phyloP scores from a whole-genome alignment of 2,113 vertebrate genomes.

The Neotoma lepida region DNA sequence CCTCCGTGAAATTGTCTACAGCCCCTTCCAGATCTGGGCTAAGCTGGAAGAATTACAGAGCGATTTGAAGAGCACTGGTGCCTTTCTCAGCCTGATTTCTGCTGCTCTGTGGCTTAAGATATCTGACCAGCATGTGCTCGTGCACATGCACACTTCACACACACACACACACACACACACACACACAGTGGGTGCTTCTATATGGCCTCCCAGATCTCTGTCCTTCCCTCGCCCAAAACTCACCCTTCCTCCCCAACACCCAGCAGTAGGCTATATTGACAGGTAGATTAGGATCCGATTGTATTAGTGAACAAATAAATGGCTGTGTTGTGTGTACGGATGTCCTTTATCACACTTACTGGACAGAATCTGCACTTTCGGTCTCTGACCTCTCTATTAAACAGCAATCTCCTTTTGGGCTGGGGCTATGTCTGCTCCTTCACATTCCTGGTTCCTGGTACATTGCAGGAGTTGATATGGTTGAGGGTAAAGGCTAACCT shows the following conservation, averaged over 20 bases:
- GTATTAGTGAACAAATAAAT: background rate
- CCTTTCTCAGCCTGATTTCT: background rate
- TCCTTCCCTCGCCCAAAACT: background rate
- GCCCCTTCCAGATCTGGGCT: background rate
- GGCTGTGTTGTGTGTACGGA: no score
- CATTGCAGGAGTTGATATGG: background rate
- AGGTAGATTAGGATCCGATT: background rate
- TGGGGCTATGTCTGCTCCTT: background rate
- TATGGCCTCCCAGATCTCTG: background rate
- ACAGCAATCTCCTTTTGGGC: background rate
- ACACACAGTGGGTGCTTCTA: no score
- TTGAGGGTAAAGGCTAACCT: background rate
- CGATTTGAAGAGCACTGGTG: accelerated
- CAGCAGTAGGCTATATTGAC: background rate
- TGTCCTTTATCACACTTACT: background rate
- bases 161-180: background rate
- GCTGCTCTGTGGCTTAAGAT: background rate
- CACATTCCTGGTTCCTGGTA: background rate
- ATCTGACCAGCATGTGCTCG: background rate
- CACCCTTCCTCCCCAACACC: background rate
- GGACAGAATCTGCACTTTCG: background rate
- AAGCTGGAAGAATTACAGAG: background rate
- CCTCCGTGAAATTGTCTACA: background rate
- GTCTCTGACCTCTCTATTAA: background rate
- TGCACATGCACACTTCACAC: background rate